Evolutionary conservation across 2,888 invertebrate genomes (phyloP).

Genomic region (Napeogenes sylphis): DNA sequence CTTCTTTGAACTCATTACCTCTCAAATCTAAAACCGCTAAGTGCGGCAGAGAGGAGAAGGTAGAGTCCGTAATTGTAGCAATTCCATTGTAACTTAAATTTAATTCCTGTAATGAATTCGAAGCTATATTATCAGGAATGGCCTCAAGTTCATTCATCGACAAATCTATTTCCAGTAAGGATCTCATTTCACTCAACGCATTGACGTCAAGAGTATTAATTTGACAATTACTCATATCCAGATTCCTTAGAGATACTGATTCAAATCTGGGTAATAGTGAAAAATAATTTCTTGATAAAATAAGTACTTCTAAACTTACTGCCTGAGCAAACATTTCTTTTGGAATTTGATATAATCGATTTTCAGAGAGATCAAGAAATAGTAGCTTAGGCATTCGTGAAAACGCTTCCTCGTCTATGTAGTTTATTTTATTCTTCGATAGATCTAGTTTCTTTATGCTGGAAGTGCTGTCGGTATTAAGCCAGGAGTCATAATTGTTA

Average conservation of each 20-base stretch:
- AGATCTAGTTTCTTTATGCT: slow-evolving; percentile 79
- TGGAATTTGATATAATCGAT: slow-evolving; percentile 79
- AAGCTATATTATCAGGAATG: slow-evolving; percentile 78
- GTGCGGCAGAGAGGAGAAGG: slow-evolving; percentile 80
- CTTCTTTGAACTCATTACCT: slow-evolving; percentile 83
- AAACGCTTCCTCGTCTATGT: slow-evolving; percentile 79
- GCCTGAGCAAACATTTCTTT: slow-evolving; percentile 76
- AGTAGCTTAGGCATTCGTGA: slow-evolving; percentile 72
- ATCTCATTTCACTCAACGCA: slow-evolving; percentile 75
- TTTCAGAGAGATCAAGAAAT: slow-evolving; percentile 82
- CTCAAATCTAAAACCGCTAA: slow-evolving; percentile 81
- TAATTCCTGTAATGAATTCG: slow-evolving; percentile 78
- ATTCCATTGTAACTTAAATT: slow-evolving; percentile 80
- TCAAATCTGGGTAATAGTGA: slow-evolving; percentile 76
- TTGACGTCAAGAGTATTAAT: slow-evolving; percentile 72
- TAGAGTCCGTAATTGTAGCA: slow-evolving; percentile 75
- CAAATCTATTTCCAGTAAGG: slow-evolving; percentile 78
- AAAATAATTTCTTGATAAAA: slow-evolving; percentile 82
- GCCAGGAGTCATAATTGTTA: slow-evolving; percentile 70
- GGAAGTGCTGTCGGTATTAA: slow-evolving; percentile 43
- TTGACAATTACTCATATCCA: slow-evolving; percentile 81
- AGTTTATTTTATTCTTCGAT: slow-evolving; percentile 81
- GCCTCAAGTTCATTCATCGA: slow-evolving; percentile 81
- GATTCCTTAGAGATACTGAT: slow-evolving; percentile 74
- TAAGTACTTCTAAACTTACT: slow-evolving; percentile 75